A percentile compares a stretch with the other conserved stretches of the same genome.
These are phyloP conservation scores for Hylaeus volcanicus DNA, from an alignment of 1,140 invertebrate genomes.

Conservation along the genomic window DNA sequence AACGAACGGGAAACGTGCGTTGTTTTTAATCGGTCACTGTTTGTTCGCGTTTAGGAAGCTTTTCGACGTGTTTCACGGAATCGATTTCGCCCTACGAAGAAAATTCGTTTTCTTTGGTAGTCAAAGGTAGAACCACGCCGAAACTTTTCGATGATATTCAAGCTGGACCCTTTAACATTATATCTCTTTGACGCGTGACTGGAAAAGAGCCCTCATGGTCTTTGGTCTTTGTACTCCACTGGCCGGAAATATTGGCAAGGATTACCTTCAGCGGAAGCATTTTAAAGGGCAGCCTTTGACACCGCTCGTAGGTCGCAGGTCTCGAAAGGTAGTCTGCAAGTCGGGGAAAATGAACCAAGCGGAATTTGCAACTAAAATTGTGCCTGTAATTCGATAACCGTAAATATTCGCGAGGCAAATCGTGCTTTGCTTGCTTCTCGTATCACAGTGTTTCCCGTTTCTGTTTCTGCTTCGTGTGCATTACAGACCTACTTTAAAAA, in stretches of 20 bases:
- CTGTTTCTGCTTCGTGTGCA: not conserved
- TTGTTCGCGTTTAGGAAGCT: not conserved
- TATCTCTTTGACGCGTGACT: constrained; percentile 6
- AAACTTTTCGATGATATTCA: constrained; percentile 19
- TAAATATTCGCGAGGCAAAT: not conserved
- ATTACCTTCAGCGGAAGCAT: constrained; percentile 10
- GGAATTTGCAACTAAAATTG: constrained; percentile 13
- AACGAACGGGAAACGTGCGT: not conserved
- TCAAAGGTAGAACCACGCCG: not conserved
- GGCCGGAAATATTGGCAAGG: constrained; percentile 1
- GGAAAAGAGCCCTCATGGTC: not conserved
- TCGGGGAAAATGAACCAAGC: not conserved
- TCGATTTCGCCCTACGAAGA: constrained; percentile 11
- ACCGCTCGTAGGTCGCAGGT: not conserved
- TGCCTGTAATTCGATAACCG: not conserved
- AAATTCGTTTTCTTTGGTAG: constrained; percentile 6
- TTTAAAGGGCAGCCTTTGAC: not conserved
- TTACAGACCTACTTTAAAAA: not conserved
- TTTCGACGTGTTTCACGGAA: constrained; percentile 6
- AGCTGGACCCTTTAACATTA: constrained; percentile 20
- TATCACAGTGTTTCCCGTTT: not conserved
- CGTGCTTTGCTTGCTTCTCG: not conserved
- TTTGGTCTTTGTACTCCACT: not conserved
- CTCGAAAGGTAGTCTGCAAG: not conserved
- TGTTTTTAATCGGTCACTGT: constrained; percentile 24